Conservation (phyloP, 1,140 invertebrate genomes). For the Drosophila mayri region DNA sequence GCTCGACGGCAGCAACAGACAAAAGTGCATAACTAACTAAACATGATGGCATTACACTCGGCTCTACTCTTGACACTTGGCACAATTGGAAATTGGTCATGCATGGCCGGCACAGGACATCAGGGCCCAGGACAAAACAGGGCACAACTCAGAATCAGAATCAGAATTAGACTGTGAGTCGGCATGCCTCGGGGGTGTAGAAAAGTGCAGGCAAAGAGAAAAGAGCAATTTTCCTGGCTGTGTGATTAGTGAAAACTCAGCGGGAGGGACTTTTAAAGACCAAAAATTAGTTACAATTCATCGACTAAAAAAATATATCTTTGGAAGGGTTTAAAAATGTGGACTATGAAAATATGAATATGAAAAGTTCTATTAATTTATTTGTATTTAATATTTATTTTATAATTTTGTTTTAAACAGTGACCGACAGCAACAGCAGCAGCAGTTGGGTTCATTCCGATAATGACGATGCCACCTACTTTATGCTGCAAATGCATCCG, state of each 20-base stretch:
- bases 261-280: not conserved
- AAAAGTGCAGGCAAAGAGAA: constrained; percentile 16
- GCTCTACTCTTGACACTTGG: constrained; percentile 61
- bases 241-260: constrained; percentile 38
- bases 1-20: constrained; percentile 29
- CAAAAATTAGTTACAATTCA: not conserved
- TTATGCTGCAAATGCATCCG: constrained; percentile 89
- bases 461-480: constrained; percentile 86
- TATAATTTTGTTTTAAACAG: constrained; percentile 27
- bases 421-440: constrained; percentile 35
- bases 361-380: not conserved
- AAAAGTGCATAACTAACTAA: constrained; percentile 65
- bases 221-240: constrained; percentile 39
- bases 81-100: constrained; percentile 71
- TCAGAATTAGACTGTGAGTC: constrained; percentile 2
- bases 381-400: not conserved
- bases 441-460: constrained; percentile 75
- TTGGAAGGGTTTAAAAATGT: not conserved
- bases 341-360: too few relatives aligned
- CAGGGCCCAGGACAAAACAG: constrained; percentile 4
- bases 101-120: constrained; percentile 43
- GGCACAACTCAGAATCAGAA: constrained; percentile 8
- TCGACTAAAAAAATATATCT: not conserved
- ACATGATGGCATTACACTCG: constrained; percentile 59
- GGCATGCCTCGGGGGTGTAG: constrained; percentile 17